Conservation (phyloP, 2,113 vertebrate species). For the Saiga tatarica region DNA sequence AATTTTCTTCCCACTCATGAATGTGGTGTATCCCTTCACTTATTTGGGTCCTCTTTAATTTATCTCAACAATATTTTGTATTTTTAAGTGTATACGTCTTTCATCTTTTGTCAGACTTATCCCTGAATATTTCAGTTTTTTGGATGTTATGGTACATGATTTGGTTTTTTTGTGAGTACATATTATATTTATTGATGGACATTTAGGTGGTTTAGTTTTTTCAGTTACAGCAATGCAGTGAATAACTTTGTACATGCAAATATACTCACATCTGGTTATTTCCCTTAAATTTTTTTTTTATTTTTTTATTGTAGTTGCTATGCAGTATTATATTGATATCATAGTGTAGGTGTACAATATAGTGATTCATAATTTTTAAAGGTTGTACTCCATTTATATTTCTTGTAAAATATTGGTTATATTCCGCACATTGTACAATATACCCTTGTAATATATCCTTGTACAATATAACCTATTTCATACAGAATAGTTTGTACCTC, state of each 20-base stretch:
- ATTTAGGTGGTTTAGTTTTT: background rate
- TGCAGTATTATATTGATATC: background rate
- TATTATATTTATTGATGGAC: background rate
- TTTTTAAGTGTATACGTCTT: background rate
- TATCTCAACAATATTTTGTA: background rate
- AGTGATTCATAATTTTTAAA: background rate
- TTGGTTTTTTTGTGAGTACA: background rate
- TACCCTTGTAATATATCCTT: background rate
- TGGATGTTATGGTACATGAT: background rate
- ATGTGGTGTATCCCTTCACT: background rate
- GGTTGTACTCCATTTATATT: background rate
- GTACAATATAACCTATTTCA: background rate
- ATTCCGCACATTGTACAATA: background rate
- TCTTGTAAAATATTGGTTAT: background rate
- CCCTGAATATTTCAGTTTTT: background rate
- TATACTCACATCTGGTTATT: background rate
- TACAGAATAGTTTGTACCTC: background rate
- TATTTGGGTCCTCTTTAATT: background rate
- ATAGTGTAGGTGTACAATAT: background rate
- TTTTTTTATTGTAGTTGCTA: background rate
- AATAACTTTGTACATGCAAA: background rate
- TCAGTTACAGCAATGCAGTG: background rate
- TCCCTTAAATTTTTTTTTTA: background rate
- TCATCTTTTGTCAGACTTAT: background rate
- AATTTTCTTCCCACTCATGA: background rate